Evolutionary conservation across 2,113 vertebrate genomes (phyloP).

Genomic region (Callocephalon fimbriatum): DNA sequence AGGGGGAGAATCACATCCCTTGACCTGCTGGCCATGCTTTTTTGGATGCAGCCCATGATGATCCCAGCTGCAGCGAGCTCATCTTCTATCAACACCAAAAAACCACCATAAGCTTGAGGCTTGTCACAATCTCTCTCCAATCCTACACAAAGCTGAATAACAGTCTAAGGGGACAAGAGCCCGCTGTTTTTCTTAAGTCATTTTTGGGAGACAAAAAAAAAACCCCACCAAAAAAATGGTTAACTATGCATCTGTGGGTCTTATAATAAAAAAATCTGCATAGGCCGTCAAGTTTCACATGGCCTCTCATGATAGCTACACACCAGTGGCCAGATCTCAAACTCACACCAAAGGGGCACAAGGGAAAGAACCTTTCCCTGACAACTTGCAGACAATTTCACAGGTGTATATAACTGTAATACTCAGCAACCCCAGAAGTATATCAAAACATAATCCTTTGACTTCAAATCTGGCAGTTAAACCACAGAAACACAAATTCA

Average conservation of each 20-base stretch:
- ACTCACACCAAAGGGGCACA: background rate
- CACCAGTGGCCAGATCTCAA: background rate
- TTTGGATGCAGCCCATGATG: background rate
- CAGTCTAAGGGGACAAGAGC: background rate
- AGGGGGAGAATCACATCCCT: background rate
- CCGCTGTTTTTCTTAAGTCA: background rate
- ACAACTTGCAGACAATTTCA: background rate
- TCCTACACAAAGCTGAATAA: background rate
- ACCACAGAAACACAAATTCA: background rate
- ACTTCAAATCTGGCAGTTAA: background rate
- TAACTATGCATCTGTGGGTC: background rate
- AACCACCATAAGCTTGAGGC: accelerated
- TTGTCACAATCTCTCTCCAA: background rate
- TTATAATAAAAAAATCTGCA: background rate
- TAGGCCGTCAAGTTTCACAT: background rate
- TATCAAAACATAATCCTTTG: background rate
- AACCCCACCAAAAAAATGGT: no score
- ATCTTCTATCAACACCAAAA: background rate
- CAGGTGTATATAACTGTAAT: background rate
- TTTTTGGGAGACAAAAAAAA: background rate
- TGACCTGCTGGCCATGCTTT: background rate
- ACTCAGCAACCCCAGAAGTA: background rate
- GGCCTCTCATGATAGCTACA: background rate
- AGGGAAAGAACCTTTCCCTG: background rate
- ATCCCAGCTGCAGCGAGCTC: background rate